Evolutionary conservation across 2,888 invertebrate genomes (phyloP), one percentile per base, ranked within the genome.

Genomic region (Xiphydria camelus): DNA sequence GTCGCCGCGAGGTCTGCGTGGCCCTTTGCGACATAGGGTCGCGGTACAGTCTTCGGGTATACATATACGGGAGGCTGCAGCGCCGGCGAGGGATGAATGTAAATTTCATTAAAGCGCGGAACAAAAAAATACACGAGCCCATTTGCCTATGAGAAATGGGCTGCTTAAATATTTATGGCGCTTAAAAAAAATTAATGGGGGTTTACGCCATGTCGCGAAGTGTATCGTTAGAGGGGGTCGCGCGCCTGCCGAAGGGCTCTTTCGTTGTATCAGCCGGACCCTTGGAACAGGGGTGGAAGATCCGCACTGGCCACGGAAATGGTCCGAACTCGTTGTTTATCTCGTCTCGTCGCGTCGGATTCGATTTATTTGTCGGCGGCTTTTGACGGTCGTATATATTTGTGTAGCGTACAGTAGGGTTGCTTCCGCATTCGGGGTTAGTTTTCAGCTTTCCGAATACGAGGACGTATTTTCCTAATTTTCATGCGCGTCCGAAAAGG

Each of bases 101-200:
- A 51, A 56, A 59, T 61, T 61, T 54, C 49, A 57, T 57, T 57
- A 55, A 45, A 25, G 15, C 32, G 38, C 14, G 29, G 10, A 39
- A 26, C 45, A 43, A 50, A 51, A 47, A 41, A 42, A 47, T 40
- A 41, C 36, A 47, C 43, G 44, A 38, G 40, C 45, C 53, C 55
- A 53, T 52, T 62, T 49, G 57, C 54, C 59, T 61, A 59, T 62
- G 62, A 67, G 56, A 59, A 64, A 66, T 58, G 63, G 51, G 41
- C 44, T 54, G 49, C 60, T 64, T 62, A 63, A 65, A 66, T 69
- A 68, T 70, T 68, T 65, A 67, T 64, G 62, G 59, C 52, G 55
- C 53, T 63, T 56, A 55, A 64, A 60, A 59, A 66, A 64, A 64
- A 67, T 66, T 68, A 68, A 70, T 66, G 63, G 65, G 57, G 57